Evolutionary conservation across 2,797 vertebrate genomes (phyloP).

Genomic region (Eleutherodactylus coqui): DNA sequence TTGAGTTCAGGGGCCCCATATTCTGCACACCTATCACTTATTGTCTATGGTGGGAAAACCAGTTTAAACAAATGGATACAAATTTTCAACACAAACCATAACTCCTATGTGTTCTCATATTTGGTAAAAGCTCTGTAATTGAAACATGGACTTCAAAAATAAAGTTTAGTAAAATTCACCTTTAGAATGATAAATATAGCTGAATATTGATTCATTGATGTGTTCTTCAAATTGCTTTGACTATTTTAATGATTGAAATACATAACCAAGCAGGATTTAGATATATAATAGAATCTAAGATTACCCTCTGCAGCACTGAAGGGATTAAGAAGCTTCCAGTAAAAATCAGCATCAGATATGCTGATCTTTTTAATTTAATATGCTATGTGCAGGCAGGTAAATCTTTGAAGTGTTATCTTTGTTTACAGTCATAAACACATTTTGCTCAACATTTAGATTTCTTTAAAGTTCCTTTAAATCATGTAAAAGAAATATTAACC

Average conservation of each 20-base stretch:
- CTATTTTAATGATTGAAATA: conserved; percentile 47
- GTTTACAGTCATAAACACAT: conserved; percentile 20
- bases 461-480: background rate
- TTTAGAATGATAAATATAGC: background rate
- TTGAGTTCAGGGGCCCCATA: too few species aligned
- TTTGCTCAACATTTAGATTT: conserved; percentile 21
- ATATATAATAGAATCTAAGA: conserved; percentile 55
- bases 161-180: background rate
- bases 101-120: background rate
- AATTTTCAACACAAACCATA: background rate
- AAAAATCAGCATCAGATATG: conserved; percentile 35
- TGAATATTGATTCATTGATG: conserved; percentile 10
- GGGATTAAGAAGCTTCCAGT: conserved; percentile 40
- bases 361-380: conserved; percentile 45
- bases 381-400: conserved; percentile 16
- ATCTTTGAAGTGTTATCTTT: conserved; percentile 52
- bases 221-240: conserved; percentile 33
- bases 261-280: conserved; percentile 39
- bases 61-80: background rate
- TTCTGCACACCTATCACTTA: too few species aligned
- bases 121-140: background rate
- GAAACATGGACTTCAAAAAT: background rate
- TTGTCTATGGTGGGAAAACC: too few species aligned
- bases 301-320: conserved; percentile 43
- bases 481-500: background rate